Evolutionary conservation across 2,113 vertebrate species (phyloP), one percentile per base, ranked within the genome.

Genomic region (Melanerpes formicivorus): DNA sequence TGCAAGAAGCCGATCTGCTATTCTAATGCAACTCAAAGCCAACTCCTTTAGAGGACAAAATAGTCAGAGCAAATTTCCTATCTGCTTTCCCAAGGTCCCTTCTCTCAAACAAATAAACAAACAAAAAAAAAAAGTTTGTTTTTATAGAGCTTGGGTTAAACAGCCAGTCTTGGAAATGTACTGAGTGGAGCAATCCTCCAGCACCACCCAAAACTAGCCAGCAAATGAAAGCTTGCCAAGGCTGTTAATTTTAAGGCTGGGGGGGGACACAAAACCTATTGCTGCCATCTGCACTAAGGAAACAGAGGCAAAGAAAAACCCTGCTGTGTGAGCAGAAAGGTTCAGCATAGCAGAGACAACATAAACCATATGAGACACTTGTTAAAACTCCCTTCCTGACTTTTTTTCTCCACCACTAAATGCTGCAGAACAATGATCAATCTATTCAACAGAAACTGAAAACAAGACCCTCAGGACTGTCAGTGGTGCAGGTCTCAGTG

Each of bases 251-350:
- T 87, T 93, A 84, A 7, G 11, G 93, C 93, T 85, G 54, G 81
- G 81, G 63, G 54, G 88, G 87, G 81, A 18, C 87, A 90, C 2
- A 32, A 96, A 96, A 92, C 95, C 95, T 95, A 95, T 96, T 96
- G 92, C 93, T 95, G 88, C 95, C 95, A 94, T 94, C 95, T 96
- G 94, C 75, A 92, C 89, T 88, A 95, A 95, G 91, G 94, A 95
- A 93, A 92, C 32, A 25, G 90, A 95, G 93, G 95, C 92, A 92
- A 87, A 92, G 93, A 90, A 92, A 89, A 92, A 87, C 84, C 96
- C 93, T 56, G 72, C 91, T 93, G 94, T 74, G 84, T 44, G 94
- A 93, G 72, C 95, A 96, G 78, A 96, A 92, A 93, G 89, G 91
- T 91, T 95, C 81, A 83, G 93, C 94, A 95, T 55, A 80, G 93